Conservation (phyloP, 2,888 invertebrate genomes). For the Conops quadrifasciatus region DNA sequence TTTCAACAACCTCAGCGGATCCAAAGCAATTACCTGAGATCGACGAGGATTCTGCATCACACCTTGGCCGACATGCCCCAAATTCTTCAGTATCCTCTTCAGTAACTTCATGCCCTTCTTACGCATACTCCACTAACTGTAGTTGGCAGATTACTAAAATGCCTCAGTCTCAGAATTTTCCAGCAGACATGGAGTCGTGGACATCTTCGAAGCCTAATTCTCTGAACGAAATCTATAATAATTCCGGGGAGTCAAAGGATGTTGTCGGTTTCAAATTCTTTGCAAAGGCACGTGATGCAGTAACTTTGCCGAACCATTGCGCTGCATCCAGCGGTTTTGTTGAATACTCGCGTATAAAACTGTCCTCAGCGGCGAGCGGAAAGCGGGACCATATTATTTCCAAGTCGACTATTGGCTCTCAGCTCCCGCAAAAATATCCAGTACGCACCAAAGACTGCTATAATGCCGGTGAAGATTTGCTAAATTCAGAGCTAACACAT, state of each 20-base stretch:
- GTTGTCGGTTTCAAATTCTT: conserved; percentile 12
- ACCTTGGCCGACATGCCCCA: conserved; percentile 20
- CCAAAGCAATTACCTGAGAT: not conserved
- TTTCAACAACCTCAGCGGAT: conserved; percentile 14
- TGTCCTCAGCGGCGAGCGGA: conserved; percentile 39
- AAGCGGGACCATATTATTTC: conserved; percentile 12
- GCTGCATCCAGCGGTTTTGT: conserved; percentile 52
- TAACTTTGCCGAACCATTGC: conserved; percentile 57
- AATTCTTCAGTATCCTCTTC: conserved; percentile 34
- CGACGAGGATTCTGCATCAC: not conserved
- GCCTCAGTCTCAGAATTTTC: conserved; percentile 45
- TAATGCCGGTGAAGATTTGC: conserved; percentile 71
- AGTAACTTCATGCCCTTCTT: conserved; percentile 36
- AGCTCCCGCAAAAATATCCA: not conserved
- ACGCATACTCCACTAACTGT: conserved; percentile 41
- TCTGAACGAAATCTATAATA: conserved; percentile 50
- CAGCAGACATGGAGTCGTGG: conserved; percentile 50
- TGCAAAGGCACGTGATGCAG: conserved; percentile 19
- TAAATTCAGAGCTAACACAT: conserved; percentile 82
- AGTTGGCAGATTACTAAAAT: conserved; percentile 50
- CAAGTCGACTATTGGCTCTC: not conserved
- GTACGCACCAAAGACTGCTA: conserved; percentile 29
- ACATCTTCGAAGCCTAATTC: conserved; percentile 50
- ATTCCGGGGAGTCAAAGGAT: conserved; percentile 40
- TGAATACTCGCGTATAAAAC: conserved; percentile 52